Evolutionary conservation across 2,113 vertebrate genomes (phyloP), one percentile per base, ranked within the genome.

Genomic region (Sylvia atricapilla): DNA sequence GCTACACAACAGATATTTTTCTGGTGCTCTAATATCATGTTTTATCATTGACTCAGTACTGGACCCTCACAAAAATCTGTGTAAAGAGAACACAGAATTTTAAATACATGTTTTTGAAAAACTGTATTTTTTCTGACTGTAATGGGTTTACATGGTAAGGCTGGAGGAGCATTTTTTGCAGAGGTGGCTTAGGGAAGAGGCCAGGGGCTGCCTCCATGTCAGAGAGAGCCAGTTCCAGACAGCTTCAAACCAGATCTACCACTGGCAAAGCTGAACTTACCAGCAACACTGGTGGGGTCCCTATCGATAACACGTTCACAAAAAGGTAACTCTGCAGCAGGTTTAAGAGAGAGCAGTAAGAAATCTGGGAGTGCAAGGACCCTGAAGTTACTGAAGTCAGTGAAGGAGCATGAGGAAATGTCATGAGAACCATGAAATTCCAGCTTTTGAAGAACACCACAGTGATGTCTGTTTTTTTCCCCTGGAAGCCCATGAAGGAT

Each of bases 391-490:
- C 7, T 1, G 1, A 72, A 5, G 25, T 21, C 70, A 59, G 23
- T 30, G 44, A 83, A 50, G 9, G 10, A 85, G 2, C 1, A 0
- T 6, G 7, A 94, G 3, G 19, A 70, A 10, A 11, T 35, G 14
- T 27, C 82, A 66, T 8, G 50, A 5, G 37, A 6, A 2, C 35
- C 8, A 12, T 3, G 19, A 89, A 5, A 58, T 3, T 30, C 17
- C 22, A 79, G 49, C 22, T 44, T 39, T 52, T 33, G 23, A 41
- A 72, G 19, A 70, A 22, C 4, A 81, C 19, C 35, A 37, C 0
- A 2, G 39, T 17, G 35, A 59, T 8, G 1, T 5, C 31, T 37
- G n/a, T 53, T 22, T n/a, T 7, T 50, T 3, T 11, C 0, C 13
- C 12, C 33, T 35, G 6, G 2, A 84, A 41, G 20, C 17, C 11